Base-by-base conservation (phyloP, 2,888 invertebrate genomes). In the Ecliptopera silaceata region DNA sequence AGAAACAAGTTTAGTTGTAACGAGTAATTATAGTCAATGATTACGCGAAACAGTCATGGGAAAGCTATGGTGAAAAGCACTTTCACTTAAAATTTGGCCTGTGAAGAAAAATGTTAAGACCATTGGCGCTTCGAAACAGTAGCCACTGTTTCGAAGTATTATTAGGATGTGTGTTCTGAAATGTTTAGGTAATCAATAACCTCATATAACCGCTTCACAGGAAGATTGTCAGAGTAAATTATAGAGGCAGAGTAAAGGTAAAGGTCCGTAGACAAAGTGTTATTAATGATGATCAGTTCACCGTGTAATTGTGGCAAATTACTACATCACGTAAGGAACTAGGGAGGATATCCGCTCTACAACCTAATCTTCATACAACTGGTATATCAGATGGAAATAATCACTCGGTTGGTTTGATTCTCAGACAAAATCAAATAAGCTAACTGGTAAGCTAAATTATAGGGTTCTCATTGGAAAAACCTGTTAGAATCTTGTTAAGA, bases 21-120 rank as follows among this genome's bases (percentile, higher is more conserved):
- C 57, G 51, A 43, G 59, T 59, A 64, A 67, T 70, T 59, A 66
- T 64, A 60, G 57, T 57, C 65, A 63, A 56, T 64, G 56, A 68
- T 61, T 63, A 64, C 59, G 56, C 51, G 54, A 64, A 63, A 67
- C 56, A 51, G 58, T 53, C 50, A 59, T 18, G 65, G 61, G 70
- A 72, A 71, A 72, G 68, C 63, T 38, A 42, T 26, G 48, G 26
- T 44, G 29, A 54, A 44, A 39, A 36, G 38, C 32, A 51, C 61
- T 63, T 64, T 60, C 62, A 62, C 66, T 66, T 13, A 54, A 17
- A n/a, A 26, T 11, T 42, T 26, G 15, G 18, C 43, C 52, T 29
- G 50, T 46, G 46, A 26, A 43, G 51, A 59, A 59, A 52, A 56
- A 64, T 56, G 11, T 53, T 6, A 8, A 8, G 26, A 8, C 3